phyloP scores from a whole-genome alignment of 2,888 invertebrate genomes.

The Esperia sulphurella region DNA sequence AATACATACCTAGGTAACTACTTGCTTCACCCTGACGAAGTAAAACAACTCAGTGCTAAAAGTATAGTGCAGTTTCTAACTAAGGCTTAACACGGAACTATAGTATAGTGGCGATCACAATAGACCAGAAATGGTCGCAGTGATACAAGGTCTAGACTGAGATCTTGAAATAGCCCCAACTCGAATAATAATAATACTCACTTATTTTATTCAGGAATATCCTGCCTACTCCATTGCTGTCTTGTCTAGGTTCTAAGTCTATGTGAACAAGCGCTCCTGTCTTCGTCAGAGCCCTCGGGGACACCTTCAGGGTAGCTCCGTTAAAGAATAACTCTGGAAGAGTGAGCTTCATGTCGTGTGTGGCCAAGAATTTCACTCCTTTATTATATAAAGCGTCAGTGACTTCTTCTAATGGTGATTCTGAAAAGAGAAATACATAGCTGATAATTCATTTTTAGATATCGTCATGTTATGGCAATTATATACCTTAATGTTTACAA shows the following conservation, averaged over 20 bases:
- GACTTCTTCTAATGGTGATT: conserved; percentile 86
- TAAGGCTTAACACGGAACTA: too few species aligned
- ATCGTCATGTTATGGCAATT: too few species aligned
- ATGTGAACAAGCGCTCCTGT: conserved; percentile 87
- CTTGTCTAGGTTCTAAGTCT: conserved; percentile 81
- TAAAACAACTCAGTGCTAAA: too few species aligned
- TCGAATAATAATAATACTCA: conserved; percentile 54
- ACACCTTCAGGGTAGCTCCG: conserved; percentile 85
- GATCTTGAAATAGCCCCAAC: too few species aligned
- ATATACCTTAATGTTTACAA: too few species aligned
- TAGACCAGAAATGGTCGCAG: too few species aligned
- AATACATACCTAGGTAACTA: too few species aligned
- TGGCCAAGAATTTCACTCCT: conserved; percentile 85
- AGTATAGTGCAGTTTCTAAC: too few species aligned
- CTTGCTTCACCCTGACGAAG: too few species aligned
- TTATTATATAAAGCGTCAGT: conserved; percentile 85
- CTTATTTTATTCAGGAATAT: conserved; percentile 85
- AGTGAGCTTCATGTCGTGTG: conserved; percentile 86
- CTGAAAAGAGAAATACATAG: conserved; percentile 42
- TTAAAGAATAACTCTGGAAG: conserved; percentile 87
- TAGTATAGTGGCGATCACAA: too few species aligned
- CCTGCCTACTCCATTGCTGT: conserved; percentile 73
- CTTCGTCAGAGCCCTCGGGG: conserved; percentile 85
- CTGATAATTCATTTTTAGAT: too few species aligned
- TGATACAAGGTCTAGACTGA: too few species aligned